phyloP scores from a whole-genome alignment of 1,140 invertebrate species.

The Platyscapa corneri region DNA sequence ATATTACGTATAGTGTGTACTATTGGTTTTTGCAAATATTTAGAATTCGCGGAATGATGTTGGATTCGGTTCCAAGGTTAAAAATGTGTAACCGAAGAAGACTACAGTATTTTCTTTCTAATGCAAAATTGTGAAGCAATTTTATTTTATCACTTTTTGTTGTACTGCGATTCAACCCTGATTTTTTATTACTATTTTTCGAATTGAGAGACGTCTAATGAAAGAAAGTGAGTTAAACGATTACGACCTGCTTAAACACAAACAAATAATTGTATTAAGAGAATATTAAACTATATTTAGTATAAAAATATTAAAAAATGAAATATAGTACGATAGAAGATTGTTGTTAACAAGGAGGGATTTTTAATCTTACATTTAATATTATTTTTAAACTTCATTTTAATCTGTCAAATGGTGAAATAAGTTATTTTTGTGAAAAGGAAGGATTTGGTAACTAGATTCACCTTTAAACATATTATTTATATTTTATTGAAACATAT shows the following conservation, averaged over 20 bases:
- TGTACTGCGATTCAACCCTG: neutral
- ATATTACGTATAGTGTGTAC: slow-evolving; percentile 2
- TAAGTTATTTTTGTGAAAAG: neutral
- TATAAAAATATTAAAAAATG: neutral
- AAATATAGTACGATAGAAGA: neutral
- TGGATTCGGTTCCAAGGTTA: slow-evolving; percentile 28
- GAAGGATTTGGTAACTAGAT: too few relatives aligned
- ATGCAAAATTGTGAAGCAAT: slow-evolving; percentile 18
- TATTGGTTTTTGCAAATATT: slow-evolving; percentile 30
- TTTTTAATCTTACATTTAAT: neutral
- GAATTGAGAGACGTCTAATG: slow-evolving; percentile 15
- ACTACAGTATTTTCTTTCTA: slow-evolving; percentile 7
- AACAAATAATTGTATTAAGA: slow-evolving; percentile 22
- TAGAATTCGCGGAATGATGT: slow-evolving; percentile 29
- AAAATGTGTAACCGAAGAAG: slow-evolving; percentile 8
- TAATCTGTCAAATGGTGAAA: neutral
- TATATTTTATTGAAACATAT: too few relatives aligned
- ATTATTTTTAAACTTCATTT: too few relatives aligned
- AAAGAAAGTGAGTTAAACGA: slow-evolving; percentile 29
- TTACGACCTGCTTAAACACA: neutral
- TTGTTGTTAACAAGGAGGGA: neutral
- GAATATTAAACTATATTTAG: neutral
- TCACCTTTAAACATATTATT: too few relatives aligned
- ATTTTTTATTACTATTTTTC: slow-evolving; percentile 12
- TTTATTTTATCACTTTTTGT: slow-evolving; percentile 27